phyloP scores from a whole-genome alignment of 2,113 vertebrate genomes.

The Salvelinus sp. region DNA sequence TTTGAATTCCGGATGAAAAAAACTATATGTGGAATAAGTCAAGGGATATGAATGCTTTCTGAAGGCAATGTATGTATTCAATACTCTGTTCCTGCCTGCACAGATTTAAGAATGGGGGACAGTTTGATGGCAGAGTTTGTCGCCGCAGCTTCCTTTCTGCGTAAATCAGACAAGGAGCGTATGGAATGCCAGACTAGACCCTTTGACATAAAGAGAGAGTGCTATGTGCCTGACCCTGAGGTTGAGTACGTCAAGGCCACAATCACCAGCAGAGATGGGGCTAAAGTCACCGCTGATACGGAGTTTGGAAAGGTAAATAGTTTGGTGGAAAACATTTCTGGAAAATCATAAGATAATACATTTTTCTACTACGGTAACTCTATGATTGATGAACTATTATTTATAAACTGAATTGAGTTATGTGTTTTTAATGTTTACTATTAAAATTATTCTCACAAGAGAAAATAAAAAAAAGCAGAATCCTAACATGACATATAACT shows the following conservation, averaged over 20 bases:
- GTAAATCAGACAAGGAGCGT: constrained; percentile 81
- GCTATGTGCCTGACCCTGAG: constrained; percentile 76
- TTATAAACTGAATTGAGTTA: too few relatives aligned
- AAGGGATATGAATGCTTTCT: too few relatives aligned
- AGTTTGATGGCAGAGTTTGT: constrained; percentile 78
- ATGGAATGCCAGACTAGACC: constrained; percentile 65
- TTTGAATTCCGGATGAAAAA: not conserved
- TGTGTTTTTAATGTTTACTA: too few relatives aligned
- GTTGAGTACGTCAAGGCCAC: constrained; percentile 76
- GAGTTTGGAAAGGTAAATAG: constrained; percentile 76
- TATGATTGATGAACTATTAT: too few relatives aligned
- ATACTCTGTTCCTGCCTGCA: not conserved
- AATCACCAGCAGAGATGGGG: constrained; percentile 73
- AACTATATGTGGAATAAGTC: too few relatives aligned
- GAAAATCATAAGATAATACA: too few relatives aligned
- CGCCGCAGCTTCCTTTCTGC: constrained; percentile 72
- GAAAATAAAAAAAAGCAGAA: too few relatives aligned
- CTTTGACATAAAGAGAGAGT: constrained; percentile 77
- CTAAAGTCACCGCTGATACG: constrained; percentile 76
- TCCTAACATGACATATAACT: too few relatives aligned
- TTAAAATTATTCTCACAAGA: too few relatives aligned
- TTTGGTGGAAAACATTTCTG: too few relatives aligned
- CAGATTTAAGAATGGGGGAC: constrained; percentile 71
- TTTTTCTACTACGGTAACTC: too few relatives aligned
- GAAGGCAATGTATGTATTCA: not conserved